Percentiles rank a stretch among this genome's conserved stretches.
Evolutionary conservation across 2,797 vertebrate genomes (phyloP).

Genomic region (Lacerta viridis): DNA sequence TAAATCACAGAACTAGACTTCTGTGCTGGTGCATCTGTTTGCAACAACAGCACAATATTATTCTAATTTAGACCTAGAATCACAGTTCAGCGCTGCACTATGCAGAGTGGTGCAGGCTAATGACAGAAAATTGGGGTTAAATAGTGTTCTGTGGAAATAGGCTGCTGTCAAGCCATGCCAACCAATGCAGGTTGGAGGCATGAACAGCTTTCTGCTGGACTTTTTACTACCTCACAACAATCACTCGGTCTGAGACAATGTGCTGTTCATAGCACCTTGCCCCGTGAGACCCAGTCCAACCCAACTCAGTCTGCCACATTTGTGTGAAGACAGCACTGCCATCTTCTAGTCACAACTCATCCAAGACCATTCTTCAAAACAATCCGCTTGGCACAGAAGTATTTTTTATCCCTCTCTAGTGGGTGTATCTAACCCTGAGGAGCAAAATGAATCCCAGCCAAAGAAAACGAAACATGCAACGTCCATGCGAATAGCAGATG

Average conservation of each 20-base stretch:
- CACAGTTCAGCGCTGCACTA: not conserved
- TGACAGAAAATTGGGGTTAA: too few species aligned
- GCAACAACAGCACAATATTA: not conserved
- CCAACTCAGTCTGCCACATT: not conserved
- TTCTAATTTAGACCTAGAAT: not conserved
- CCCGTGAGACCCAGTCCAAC: not conserved
- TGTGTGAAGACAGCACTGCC: not conserved
- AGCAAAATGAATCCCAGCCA: constrained; percentile 64
- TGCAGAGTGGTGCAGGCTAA: not conserved
- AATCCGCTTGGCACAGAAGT: constrained; percentile 57
- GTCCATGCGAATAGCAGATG: constrained; percentile 73
- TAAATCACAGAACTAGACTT: too few species aligned
- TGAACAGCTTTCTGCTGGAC: not conserved
- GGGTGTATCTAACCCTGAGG: constrained; percentile 22
- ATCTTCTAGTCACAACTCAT: not conserved
- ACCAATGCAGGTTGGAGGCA: not conserved
- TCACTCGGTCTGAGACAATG: not conserved
- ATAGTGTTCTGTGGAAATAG: too few species aligned
- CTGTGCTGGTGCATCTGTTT: too few species aligned
- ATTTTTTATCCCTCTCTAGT: constrained; percentile 61
- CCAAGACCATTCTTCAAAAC: constrained; percentile 48
- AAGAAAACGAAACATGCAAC: constrained; percentile 69
- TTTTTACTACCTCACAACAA: not conserved
- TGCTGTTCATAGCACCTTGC: too few species aligned
- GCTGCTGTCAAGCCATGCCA: not conserved